Base-by-base conservation (phyloP, 2,888 invertebrate species). In the Brenthis daphne region DNA sequence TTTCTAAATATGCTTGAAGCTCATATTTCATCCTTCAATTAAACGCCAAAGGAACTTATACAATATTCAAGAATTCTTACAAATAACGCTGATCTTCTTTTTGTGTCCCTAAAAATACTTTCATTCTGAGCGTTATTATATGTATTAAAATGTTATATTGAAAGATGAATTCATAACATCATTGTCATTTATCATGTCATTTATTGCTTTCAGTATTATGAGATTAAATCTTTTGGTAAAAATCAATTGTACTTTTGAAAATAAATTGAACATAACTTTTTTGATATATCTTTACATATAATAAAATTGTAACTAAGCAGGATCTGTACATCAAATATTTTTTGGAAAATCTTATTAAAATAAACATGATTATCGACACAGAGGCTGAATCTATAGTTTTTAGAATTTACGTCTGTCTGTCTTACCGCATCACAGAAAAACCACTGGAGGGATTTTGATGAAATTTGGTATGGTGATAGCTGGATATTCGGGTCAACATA, bases 101-200 rank as follows among this genome's bases (percentile, higher is more conserved):
- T 64, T 71, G 66, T 73, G 20, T 48, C n/a, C n/a, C 58, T 24
- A 24, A 24, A 24, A 24, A 47, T 54, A 48, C 14, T 55, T 58
- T 55, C 47, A 20, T 58, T 33, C 24, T 12, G n/a, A 53, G 6
- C n/a, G 50, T 50, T 56, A 55, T 53, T 53, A 53, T 57, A 53
- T 57, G 64, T 53, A 76, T 68, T 53, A 76, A 75, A 76, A 73
- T 72, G 74, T 65, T 64, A 58, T 57, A 66, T 57, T 60, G 24
- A 56, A 54, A 64, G n/a, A 63, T 20, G 33, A n/a, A 43, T 48
- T 54, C 43, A 11, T 60, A 43, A 48, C 8, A 60, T 58, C n/a
- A n/a, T n/a, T n/a, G n/a, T n/a, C n/a, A n/a, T n/a, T n/a, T n/a
- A n/a, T n/a, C n/a, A n/a, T n/a, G n/a, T n/a, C n/a, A n/a, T n/a